phyloP scores from a whole-genome alignment of 2,797 vertebrate species.

The Sphaeramia orbicularis region DNA sequence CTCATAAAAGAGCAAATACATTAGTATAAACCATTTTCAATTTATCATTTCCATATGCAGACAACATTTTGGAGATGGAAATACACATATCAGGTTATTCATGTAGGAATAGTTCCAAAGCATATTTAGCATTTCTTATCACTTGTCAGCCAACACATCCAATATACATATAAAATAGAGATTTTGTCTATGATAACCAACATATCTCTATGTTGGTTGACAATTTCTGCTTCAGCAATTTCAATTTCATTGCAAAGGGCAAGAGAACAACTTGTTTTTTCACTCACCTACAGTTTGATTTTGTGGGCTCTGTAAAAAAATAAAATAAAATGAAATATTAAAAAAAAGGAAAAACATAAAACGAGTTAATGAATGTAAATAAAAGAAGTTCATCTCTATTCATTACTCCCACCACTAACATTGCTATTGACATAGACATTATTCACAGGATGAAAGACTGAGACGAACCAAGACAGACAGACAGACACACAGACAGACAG shows the following conservation, averaged over 20 bases:
- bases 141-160: too few species aligned
- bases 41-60: too few species aligned
- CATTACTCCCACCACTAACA: background rate
- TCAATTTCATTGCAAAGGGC: slow-evolving; percentile 1
- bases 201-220: too few species aligned
- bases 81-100: too few species aligned
- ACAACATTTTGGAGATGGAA: too few species aligned
- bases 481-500: background rate
- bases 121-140: too few species aligned
- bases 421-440: background rate
- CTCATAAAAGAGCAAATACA: too few species aligned
- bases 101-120: too few species aligned
- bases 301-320: slow-evolving; percentile 59
- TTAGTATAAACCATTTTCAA: too few species aligned
- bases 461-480: background rate
- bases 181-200: too few species aligned
- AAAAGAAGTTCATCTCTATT: background rate
- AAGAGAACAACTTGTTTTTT: background rate
- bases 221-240: too few species aligned
- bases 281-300: slow-evolving; percentile 71
- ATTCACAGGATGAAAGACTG: background rate
- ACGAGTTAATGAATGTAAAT: background rate
- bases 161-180: too few species aligned
- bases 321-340: background rate
- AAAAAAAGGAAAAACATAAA: background rate